Evolutionary conservation across 2,888 invertebrate species (phyloP).

Genomic region (Drosophila tanythrix): DNA sequence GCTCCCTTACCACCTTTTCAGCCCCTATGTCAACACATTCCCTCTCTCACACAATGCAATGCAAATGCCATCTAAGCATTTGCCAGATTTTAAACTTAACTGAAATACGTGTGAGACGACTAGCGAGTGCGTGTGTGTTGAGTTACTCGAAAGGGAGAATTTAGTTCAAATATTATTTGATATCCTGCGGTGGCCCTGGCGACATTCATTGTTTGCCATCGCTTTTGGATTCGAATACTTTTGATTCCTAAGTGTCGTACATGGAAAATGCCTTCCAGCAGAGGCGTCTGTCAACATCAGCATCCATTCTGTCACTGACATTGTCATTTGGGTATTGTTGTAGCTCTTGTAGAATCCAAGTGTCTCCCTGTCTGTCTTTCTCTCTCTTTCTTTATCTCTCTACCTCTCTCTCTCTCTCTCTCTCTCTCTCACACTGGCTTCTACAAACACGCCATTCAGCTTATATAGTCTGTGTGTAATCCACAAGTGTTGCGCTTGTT

Average conservation of each 20-base stretch:
- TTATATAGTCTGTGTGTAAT: constrained; percentile 36
- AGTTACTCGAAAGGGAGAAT: constrained; percentile 36
- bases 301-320: constrained; percentile 64
- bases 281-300: constrained; percentile 56
- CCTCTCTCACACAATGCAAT: constrained; percentile 20
- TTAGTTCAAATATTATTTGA: constrained; percentile 77
- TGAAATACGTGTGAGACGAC: constrained; percentile 35
- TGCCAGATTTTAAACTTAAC: constrained; percentile 51
- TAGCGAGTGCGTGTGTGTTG: not conserved
- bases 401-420: not conserved
- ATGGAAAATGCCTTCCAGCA: constrained; percentile 46
- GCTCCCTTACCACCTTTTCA: not conserved
- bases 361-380: not conserved
- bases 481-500: constrained; percentile 77
- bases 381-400: not conserved
- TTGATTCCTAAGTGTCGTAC: constrained; percentile 57
- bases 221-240: constrained; percentile 64
- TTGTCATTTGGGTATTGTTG: constrained; percentile 73
- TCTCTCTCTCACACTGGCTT: not conserved
- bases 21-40: constrained; percentile 38
- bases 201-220: constrained; percentile 72
- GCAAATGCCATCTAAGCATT: constrained; percentile 51
- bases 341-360: constrained; percentile 12
- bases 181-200: constrained; percentile 72
- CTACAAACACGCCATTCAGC: constrained; percentile 12